Evolutionary conservation across 2,888 invertebrate species (phyloP).

Genomic region (Cantharis rustica): DNA sequence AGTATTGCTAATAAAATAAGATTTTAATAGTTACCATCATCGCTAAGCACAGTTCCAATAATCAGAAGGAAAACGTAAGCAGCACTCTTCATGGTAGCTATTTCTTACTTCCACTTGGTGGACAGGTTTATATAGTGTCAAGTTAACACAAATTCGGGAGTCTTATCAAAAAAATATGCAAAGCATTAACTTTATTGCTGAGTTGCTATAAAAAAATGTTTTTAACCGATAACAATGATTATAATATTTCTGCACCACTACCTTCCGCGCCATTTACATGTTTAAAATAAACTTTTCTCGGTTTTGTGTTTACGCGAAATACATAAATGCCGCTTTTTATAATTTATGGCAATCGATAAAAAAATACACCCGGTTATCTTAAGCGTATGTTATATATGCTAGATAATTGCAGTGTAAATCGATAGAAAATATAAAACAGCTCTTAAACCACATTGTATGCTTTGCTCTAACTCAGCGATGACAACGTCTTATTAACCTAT

Average conservation of each 20-base stretch:
- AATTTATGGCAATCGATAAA: neutral
- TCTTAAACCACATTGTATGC: too few species aligned
- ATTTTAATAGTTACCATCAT: neutral
- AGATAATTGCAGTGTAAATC: neutral
- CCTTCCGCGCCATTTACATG: neutral
- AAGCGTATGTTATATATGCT: neutral
- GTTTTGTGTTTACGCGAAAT: neutral
- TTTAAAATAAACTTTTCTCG: neutral
- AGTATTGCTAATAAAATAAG: neutral
- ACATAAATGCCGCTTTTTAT: neutral
- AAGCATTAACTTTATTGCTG: neutral
- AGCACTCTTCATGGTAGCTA: neutral
- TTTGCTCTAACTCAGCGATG: too few species aligned
- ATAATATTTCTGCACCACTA: neutral
- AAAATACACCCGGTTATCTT: neutral
- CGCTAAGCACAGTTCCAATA: neutral
- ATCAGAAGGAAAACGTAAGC: neutral
- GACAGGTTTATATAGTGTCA: neutral
- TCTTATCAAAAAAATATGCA: neutral
- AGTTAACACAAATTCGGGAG: neutral
- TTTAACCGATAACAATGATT: neutral
- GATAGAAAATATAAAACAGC: neutral
- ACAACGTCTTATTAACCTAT: neutral
- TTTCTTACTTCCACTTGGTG: neutral
- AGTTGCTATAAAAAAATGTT: neutral